Evolutionary conservation across 2,797 vertebrate genomes (phyloP), one percentile per base, ranked within the genome.

Genomic region (Borostomias antarcticus): DNA sequence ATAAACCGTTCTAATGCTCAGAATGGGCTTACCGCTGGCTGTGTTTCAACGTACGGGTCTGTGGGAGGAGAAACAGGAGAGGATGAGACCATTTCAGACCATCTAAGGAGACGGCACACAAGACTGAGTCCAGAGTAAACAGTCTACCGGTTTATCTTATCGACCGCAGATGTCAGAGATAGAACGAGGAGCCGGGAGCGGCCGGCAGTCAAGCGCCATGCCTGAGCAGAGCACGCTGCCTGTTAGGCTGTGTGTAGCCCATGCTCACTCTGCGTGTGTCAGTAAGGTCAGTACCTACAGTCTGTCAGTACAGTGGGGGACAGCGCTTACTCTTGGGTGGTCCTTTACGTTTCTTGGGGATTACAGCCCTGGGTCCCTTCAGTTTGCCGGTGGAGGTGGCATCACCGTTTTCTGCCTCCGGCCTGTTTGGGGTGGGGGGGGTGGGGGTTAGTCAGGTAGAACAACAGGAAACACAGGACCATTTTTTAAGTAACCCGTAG

Each of bases 21-120:
- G 15, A 58, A 68, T 50, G 11, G 4, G 52, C 86, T 83, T 63
- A 91, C 91, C 1, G 11, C 11, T 70, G 69, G 58, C 7, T 78
- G 62, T 17, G 77, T 0, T 50, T 88, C 90, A 28, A 33, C 81
- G 64, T 94, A 94, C 0, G 93, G 93, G 85, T 94, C 93, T 94
- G 82, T 47, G 68, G 59, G 54, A 58, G 58, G 81, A 64, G 32
- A 62, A 35, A 17, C 64, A 76, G 56, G 8, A 59, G 29, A 70
- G 5, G 11, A 58, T 7, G 17, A 51, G 30, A 73, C 57, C 43
- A 53, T 0, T 3, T 5, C 21, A 10, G 33, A 15, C 7, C 40
- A 17, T 17, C 13, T 43, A 17, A 32, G 30, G 33, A 5, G n/a
- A 57, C 30, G 1, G 5, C 17, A 10, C 17, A 48, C 3, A 35